Conservation (phyloP, 2,888 invertebrate genomes). For the Drosophila tanythrix region DNA sequence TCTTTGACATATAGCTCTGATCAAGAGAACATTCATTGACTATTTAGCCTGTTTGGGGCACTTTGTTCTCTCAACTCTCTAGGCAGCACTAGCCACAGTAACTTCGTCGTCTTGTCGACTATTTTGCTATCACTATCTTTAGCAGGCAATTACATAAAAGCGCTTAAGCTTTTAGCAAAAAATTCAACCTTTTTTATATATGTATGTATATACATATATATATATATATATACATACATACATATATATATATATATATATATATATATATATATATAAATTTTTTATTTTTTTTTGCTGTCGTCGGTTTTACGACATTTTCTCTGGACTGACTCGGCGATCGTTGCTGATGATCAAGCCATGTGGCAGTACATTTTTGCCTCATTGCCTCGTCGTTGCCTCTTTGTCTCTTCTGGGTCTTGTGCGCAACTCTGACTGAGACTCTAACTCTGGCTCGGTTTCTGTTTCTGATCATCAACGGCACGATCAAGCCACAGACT, state of each 20-base stretch:
- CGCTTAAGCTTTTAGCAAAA: slow-evolving; percentile 68
- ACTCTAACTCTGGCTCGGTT: not conserved
- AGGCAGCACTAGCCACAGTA: slow-evolving; percentile 20
- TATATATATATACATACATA: not conserved
- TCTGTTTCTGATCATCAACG: slow-evolving; percentile 63
- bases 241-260: not conserved
- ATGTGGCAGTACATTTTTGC: slow-evolving; percentile 41
- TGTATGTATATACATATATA: too few relatives aligned
- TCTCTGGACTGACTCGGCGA: slow-evolving; percentile 45
- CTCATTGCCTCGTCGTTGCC: slow-evolving; percentile 15
- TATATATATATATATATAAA: not conserved
- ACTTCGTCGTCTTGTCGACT: slow-evolving; percentile 7
- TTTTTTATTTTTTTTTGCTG: slow-evolving; percentile 16
- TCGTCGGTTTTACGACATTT: slow-evolving; percentile 61
- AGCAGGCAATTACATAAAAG: slow-evolving; percentile 74
- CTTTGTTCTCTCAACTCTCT: not conserved
- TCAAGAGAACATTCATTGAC: slow-evolving; percentile 3
- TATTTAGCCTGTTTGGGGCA: slow-evolving; percentile 12
- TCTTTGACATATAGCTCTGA: slow-evolving; percentile 23
- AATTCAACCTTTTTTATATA: slow-evolving; percentile 46
- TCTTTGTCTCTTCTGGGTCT: slow-evolving; percentile 2
- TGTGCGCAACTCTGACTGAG: not conserved
- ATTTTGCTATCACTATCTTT: slow-evolving; percentile 59
- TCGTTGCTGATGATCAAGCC: slow-evolving; percentile 57
- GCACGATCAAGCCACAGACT: slow-evolving; percentile 63